Percentiles rank a stretch among this genome's conserved stretches.
phyloP scores from a whole-genome alignment of 2,113 vertebrate genomes.

The Nematolebias whitei region DNA sequence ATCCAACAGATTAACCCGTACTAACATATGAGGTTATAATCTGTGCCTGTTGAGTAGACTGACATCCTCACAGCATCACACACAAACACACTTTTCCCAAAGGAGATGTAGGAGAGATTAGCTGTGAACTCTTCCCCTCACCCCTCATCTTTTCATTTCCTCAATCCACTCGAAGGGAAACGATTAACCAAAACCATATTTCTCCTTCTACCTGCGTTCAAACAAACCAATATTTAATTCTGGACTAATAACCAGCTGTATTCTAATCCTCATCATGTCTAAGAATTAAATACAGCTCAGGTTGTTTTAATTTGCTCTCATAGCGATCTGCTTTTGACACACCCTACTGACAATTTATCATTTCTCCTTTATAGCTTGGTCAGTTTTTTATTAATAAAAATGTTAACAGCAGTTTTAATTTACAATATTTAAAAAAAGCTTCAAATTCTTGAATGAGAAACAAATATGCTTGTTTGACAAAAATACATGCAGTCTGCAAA shows the following conservation, averaged over 20 bases:
- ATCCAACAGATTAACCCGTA: neutral
- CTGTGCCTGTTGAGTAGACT: conserved; percentile 9
- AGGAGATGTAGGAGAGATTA: conserved; percentile 70
- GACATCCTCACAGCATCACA: conserved; percentile 1
- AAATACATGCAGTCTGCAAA: no score
- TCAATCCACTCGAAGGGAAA: conserved; percentile 68
- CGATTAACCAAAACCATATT: conserved; percentile 84
- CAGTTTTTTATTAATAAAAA: no score
- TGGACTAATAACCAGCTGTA: conserved; percentile 35
- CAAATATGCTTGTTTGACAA: no score
- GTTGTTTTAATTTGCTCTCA: no score
- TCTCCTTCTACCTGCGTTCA: conserved; percentile 13
- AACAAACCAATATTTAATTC: conserved; percentile 31
- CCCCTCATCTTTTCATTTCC: conserved; percentile 77
- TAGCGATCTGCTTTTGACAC: no score
- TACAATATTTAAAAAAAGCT: no score
- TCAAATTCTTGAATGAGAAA: no score
- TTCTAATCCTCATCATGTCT: conserved; percentile 23
- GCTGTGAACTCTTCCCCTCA: conserved; percentile 72
- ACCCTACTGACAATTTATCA: no score
- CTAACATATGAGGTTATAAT: conserved; percentile 11
- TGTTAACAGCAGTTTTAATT: no score
- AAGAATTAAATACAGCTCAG: conserved; percentile 12
- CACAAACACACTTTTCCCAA: conserved; percentile 19
- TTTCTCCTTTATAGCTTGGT: conserved; percentile 3